Percentiles rank a stretch among this genome's conserved stretches.
These are phyloP conservation scores for Clinocottus analis DNA, from an alignment of 2,113 vertebrate genomes.

Conservation along the genomic window DNA sequence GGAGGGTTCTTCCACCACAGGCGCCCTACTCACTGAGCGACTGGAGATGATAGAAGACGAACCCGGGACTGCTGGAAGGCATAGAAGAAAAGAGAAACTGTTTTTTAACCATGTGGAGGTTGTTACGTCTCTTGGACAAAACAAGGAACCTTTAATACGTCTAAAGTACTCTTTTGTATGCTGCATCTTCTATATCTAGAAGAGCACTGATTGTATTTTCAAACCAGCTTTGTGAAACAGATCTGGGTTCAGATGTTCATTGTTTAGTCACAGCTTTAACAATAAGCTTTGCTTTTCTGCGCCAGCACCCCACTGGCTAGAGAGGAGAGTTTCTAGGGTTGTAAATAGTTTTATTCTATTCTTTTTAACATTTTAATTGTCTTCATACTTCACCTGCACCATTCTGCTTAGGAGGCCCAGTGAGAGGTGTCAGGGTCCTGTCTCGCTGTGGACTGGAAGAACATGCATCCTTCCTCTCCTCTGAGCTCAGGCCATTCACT, in stretches of 20 bases:
- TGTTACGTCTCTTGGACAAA: not conserved
- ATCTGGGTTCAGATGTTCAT: not conserved
- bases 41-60: constrained; percentile 82
- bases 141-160: not conserved
- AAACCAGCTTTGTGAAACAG: not conserved
- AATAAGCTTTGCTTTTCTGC: not conserved
- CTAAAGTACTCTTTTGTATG: too few relatives aligned
- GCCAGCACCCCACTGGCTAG: not conserved
- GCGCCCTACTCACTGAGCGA: constrained; percentile 87
- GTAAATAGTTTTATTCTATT: not conserved
- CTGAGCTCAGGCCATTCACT: constrained; percentile 85
- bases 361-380: not conserved
- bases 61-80: constrained; percentile 39
- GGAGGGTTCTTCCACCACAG: constrained; percentile 85
- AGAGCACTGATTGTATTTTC: not conserved
- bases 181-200: not conserved
- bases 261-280: not conserved
- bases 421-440: constrained; percentile 81
- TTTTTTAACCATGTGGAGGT: too few relatives aligned
- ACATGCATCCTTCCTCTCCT: constrained; percentile 84
- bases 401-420: constrained; percentile 82
- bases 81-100: not conserved
- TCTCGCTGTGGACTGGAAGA: constrained; percentile 78
- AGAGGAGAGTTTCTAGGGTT: not conserved
- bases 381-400: constrained; percentile 81